These are phyloP conservation scores for Drosophila niveifrons DNA, from an alignment of 2,888 invertebrate species.

Conservation along the genomic window DNA sequence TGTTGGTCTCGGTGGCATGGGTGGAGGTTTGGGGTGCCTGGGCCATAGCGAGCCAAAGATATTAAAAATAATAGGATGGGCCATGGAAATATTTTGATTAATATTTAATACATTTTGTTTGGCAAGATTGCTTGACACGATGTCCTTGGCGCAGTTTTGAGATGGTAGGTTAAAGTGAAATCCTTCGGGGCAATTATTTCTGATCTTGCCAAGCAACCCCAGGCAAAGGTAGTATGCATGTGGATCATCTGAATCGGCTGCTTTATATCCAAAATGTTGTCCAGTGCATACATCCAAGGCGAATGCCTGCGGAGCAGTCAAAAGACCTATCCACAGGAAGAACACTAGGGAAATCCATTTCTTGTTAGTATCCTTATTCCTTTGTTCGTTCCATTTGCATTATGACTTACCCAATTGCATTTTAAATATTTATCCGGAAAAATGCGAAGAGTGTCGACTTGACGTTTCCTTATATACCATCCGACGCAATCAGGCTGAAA, in stretches of 20 bases:
- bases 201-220: slow-evolving; percentile 56
- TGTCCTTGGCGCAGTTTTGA: slow-evolving; percentile 42
- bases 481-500: slow-evolving; percentile 44
- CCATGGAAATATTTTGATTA: slow-evolving; percentile 52
- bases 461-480: slow-evolving; percentile 55
- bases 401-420: slow-evolving; percentile 67
- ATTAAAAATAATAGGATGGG: slow-evolving; percentile 60
- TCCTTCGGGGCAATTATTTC: slow-evolving; percentile 52
- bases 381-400: not conserved
- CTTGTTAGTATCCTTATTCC: not conserved
- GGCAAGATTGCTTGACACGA: not conserved
- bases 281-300: slow-evolving; percentile 58
- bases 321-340: slow-evolving; percentile 63
- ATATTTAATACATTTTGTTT: slow-evolving; percentile 39
- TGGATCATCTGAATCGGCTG: slow-evolving; percentile 45
- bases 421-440: slow-evolving; percentile 39
- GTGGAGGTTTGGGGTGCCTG: slow-evolving; percentile 13
- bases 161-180: slow-evolving; percentile 40
- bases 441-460: slow-evolving; percentile 34
- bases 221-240: slow-evolving; percentile 59
- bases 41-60: slow-evolving; percentile 52
- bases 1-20: not conserved
- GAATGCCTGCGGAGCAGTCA: slow-evolving; percentile 56
- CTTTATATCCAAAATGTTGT: slow-evolving; percentile 64
- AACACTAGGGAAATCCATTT: slow-evolving; percentile 31